Evolutionary conservation across 2,888 invertebrate genomes (phyloP), one percentile per base, ranked within the genome.

Genomic region (Amiota communis): DNA sequence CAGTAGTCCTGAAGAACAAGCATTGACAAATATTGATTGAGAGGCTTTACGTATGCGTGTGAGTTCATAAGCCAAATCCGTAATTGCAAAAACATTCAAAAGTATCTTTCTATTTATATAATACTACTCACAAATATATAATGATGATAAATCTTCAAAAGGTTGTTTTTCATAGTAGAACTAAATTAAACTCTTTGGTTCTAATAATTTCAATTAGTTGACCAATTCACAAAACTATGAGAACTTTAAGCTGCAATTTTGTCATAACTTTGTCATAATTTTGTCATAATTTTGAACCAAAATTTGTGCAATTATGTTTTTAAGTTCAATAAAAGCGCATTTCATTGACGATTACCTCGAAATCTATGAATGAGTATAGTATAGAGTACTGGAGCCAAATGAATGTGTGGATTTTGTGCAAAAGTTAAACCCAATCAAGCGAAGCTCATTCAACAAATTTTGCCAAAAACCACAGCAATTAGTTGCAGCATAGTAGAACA

Each of bases 1-100:
- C n/a, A 13, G 36, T 51, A 67, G 51, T 20, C 51, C 36, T 12
- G 67, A 64, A 9, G 15, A 46, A 17, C 51, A 13, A 2, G 36
- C 73, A 23, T 71, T 74, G 70, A 64, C 68, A 12, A 74, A 68
- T 67, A 75, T 75, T 74, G 80, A 76, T 80, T 76, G 74, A 36
- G 36, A 36, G 36, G 36, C 36, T 36, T 36, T 36, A 36, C 36
- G 36, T 1, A 36, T 36, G 36, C 36, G 6, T 4, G 36, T 36
- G 36, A 36, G 36, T 36, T 36, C 36, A 36, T 36, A 36, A 57
- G 57, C 10, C 17, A 57, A n/a, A 57, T n/a, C 15, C 1, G 13
- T 3, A 56, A 56, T 15, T 56, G 10, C n/a, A 59, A 59, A 17
- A 59, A 59, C 17, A 59, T n/a, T 17, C 11, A 59, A 15, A 57